Evolutionary conservation across 2,888 invertebrate genomes (phyloP).

Genomic region (Lasioglossum marginatum): DNA sequence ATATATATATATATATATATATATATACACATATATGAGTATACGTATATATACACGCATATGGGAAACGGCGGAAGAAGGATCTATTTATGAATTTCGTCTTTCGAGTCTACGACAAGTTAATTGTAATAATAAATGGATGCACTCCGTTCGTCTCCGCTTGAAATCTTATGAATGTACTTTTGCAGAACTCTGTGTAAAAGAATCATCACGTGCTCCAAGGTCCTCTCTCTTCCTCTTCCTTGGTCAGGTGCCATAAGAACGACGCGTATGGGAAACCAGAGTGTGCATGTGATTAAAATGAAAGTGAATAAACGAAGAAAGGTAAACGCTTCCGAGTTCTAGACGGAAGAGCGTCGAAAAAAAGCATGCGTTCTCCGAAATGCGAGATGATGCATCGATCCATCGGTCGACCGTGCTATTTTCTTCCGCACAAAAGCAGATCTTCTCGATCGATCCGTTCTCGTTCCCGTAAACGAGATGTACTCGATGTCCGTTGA

Average conservation of each 20-base stretch:
- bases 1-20: conserved; percentile 10
- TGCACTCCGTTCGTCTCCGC: conserved; percentile 67
- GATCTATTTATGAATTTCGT: conserved; percentile 50
- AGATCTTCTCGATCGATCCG: conserved; percentile 17
- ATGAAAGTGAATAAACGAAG: conserved; percentile 7
- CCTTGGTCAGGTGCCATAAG: conserved; percentile 28
- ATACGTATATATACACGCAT: conserved; percentile 9
- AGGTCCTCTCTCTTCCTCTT: conserved; percentile 33
- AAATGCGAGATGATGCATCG: neutral
- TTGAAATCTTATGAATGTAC: conserved; percentile 59
- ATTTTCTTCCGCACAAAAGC: conserved; percentile 22
- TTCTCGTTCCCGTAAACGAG: conserved; percentile 2
- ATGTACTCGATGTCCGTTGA: conserved; percentile 30
- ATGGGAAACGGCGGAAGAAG: conserved; percentile 10
- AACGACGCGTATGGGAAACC: neutral
- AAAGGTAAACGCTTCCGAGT: conserved; percentile 28
- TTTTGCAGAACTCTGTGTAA: conserved; percentile 38
- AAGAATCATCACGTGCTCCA: conserved; percentile 32
- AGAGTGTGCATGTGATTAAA: neutral
- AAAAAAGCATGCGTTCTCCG: neutral
- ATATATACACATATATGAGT: conserved; percentile 9
- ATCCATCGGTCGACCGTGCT: conserved; percentile 3
- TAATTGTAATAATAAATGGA: conserved; percentile 65
- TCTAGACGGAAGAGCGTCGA: conserved; percentile 27
- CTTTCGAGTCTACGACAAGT: conserved; percentile 65